These are phyloP conservation scores for Drosophila tsacasi DNA, from an alignment of 1,140 invertebrate genomes.

Conservation along the genomic window DNA sequence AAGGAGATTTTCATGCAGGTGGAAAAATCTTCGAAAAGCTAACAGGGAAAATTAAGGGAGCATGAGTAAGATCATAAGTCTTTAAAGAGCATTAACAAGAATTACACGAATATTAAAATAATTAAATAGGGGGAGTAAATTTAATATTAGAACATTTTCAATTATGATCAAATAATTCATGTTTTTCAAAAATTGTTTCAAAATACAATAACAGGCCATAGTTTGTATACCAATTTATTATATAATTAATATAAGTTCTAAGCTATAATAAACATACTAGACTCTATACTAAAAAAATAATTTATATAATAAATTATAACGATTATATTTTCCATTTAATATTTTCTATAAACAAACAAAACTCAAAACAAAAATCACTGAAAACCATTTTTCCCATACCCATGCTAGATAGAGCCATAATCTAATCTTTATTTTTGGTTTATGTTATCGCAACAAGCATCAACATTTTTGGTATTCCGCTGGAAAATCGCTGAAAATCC, in stretches of 20 bases:
- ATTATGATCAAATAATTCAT: too few relatives aligned
- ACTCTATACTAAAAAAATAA: too few relatives aligned
- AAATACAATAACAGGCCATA: too few relatives aligned
- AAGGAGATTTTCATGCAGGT: slow-evolving; percentile 2
- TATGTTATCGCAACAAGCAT: slow-evolving; percentile 6
- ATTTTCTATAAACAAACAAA: background rate
- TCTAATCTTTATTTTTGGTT: slow-evolving; percentile 10
- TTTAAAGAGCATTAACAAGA: background rate
- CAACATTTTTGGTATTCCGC: background rate
- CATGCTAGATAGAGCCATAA: background rate
- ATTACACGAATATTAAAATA: background rate
- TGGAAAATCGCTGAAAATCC: background rate
- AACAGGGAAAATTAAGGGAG: background rate
- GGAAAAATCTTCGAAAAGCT: slow-evolving; percentile 5
- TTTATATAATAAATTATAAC: too few relatives aligned
- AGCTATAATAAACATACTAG: too few relatives aligned
- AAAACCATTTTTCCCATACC: background rate
- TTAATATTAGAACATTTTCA: too few relatives aligned
- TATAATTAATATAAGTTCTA: too few relatives aligned
- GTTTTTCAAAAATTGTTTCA: too few relatives aligned
- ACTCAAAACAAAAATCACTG: background rate
- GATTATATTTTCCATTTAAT: background rate
- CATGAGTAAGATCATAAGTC: background rate
- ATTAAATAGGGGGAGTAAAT: too few relatives aligned
- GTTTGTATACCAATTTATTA: too few relatives aligned